phyloP scores from a whole-genome alignment of 2,797 vertebrate genomes.

The Triplophysa yarkandensis region DNA sequence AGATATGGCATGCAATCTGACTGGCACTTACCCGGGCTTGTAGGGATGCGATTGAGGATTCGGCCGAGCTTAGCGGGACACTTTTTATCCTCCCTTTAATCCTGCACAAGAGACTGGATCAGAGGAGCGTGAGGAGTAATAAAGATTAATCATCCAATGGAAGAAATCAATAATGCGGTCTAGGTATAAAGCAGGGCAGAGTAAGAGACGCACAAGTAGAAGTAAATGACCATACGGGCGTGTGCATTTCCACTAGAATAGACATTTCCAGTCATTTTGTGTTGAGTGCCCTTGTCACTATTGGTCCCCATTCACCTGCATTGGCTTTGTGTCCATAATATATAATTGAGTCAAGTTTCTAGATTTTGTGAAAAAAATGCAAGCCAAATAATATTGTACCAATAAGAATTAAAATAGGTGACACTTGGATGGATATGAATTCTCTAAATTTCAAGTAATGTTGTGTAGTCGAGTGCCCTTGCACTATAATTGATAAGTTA shows the following conservation, averaged over 20 bases:
- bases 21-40: conserved; percentile 39
- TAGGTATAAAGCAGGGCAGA: conserved; percentile 55
- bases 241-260: conserved; percentile 6
- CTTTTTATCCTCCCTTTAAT: conserved; percentile 50
- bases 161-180: conserved; percentile 70
- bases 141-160: conserved; percentile 75
- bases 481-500: neutral
- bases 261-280: neutral
- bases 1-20: conserved; percentile 42
- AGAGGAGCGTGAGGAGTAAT: conserved; percentile 69
- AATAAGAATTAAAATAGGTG: no score
- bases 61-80: conserved; percentile 37
- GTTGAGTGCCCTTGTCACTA: neutral
- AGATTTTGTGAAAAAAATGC: no score
- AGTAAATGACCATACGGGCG: neutral
- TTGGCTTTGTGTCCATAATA: no score
- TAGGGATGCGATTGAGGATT: conserved; percentile 37
- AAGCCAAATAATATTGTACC: no score
- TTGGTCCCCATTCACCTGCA: no score
- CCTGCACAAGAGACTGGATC: conserved; percentile 61
- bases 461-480: neutral
- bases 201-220: conserved; percentile 19
- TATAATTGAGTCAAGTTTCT: no score
- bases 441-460: no score
- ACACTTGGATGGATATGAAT: no score